phyloP scores from a whole-genome alignment of 2,113 vertebrate species.

The Tichodroma muraria region DNA sequence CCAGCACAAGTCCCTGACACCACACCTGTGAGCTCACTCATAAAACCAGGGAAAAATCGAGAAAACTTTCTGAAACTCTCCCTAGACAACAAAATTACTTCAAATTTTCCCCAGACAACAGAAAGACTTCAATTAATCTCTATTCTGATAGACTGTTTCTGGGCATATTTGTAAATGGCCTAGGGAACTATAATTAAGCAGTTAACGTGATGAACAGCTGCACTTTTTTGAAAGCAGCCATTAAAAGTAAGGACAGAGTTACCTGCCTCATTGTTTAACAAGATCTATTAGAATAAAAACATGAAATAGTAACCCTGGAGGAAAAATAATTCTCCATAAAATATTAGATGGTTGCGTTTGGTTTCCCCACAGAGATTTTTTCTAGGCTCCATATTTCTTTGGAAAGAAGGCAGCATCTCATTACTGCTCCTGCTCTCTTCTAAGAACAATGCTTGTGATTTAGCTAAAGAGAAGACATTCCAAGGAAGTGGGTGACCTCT shows the following conservation, averaged over 20 bases:
- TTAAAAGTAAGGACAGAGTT: conserved; percentile 52
- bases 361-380: conserved; percentile 24
- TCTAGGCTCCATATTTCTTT: background rate
- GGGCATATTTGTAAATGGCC: conserved; percentile 33
- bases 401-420: background rate
- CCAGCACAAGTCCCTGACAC: background rate
- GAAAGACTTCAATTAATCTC: conserved; percentile 61
- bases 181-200: conserved; percentile 63
- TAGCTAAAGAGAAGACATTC: background rate
- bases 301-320: conserved; percentile 43
- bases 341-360: conserved; percentile 7
- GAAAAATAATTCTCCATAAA: conserved; percentile 52
- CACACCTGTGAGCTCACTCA: background rate
- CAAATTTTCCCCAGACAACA: conserved; percentile 14
- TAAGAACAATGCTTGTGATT: background rate
- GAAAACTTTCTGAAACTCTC: conserved; percentile 10
- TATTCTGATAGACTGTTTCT: conserved; percentile 40
- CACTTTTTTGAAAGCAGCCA: conserved; percentile 25
- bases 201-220: conserved; percentile 55
- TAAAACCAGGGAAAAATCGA: background rate
- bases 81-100: conserved; percentile 33
- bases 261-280: conserved; percentile 56
- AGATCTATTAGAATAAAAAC: conserved; percentile 39
- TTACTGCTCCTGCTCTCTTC: background rate
- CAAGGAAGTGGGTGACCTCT: conserved; percentile 8